Evolutionary conservation across 2,888 invertebrate genomes (phyloP).

Genomic region (Leptinotarsa haldemani): DNA sequence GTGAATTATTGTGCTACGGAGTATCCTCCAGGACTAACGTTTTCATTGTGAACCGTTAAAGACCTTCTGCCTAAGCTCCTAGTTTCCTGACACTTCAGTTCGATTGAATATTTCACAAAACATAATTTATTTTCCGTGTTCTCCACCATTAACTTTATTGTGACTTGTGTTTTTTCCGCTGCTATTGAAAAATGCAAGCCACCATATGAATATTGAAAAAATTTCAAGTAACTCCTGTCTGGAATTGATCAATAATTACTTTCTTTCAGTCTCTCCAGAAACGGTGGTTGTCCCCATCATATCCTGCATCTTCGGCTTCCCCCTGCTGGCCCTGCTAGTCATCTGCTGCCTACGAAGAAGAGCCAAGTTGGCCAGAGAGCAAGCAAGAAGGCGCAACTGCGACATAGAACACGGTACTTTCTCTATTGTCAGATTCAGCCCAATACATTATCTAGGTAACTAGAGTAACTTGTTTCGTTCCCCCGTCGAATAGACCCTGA

Average conservation of each 20-base stretch:
- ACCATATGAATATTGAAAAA: too few relatives aligned
- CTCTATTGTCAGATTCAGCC: slow-evolving; percentile 82
- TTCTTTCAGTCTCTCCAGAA: slow-evolving; percentile 83
- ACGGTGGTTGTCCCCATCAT: slow-evolving; percentile 90
- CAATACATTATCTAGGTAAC: slow-evolving; percentile 79
- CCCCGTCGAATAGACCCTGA: not conserved
- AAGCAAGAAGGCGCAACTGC: slow-evolving; percentile 83
- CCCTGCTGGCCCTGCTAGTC: slow-evolving; percentile 84
- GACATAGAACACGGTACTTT: slow-evolving; percentile 86
- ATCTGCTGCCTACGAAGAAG: slow-evolving; percentile 87
- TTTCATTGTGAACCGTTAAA: too few relatives aligned
- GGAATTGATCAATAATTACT: slow-evolving; percentile 11
- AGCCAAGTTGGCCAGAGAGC: slow-evolving; percentile 85
- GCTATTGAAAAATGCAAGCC: too few relatives aligned
- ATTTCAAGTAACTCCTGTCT: too few relatives aligned
- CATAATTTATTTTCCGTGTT: too few relatives aligned
- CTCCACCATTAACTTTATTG: too few relatives aligned
- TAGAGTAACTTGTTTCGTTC: slow-evolving; percentile 46
- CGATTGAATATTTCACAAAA: too few relatives aligned
- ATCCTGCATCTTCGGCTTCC: slow-evolving; percentile 91
- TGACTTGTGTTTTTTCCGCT: too few relatives aligned
- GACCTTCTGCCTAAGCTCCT: too few relatives aligned
- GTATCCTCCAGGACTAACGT: too few relatives aligned
- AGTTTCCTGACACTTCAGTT: too few relatives aligned
- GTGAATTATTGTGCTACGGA: too few relatives aligned